phyloP scores from a whole-genome alignment of 2,888 invertebrate species.

The Rhagonycha lutea region DNA sequence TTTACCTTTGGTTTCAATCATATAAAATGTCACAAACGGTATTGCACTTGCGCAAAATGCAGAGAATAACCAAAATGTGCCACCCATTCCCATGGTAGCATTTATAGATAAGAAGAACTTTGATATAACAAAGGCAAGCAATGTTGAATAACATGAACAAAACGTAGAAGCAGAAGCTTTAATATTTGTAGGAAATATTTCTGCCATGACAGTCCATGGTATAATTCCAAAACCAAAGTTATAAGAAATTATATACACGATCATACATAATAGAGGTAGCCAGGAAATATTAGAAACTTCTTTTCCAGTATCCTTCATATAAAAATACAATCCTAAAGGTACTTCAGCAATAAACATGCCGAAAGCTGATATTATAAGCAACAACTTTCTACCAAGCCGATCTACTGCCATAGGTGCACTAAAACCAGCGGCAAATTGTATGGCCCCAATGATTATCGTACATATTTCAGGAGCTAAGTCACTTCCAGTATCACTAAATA shows the following conservation, averaged over 20 bases:
- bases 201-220: conserved; percentile 81
- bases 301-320: conserved; percentile 60
- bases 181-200: conserved; percentile 77
- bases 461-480: conserved; percentile 63
- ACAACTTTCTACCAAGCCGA: conserved; percentile 69
- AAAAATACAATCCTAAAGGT: conserved; percentile 63
- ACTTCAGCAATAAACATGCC: conserved; percentile 68
- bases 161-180: conserved; percentile 74
- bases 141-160: conserved; percentile 76
- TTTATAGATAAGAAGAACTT: conserved; percentile 66
- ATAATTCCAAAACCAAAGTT: conserved; percentile 72
- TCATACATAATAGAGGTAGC: conserved; percentile 71
- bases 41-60: no score
- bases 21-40: no score
- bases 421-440: conserved; percentile 72
- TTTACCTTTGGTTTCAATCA: no score
- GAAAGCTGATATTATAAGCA: conserved; percentile 70
- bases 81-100: conserved; percentile 62
- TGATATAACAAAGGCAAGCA: conserved; percentile 73
- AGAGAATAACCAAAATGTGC: conserved; percentile 54
- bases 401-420: conserved; percentile 77
- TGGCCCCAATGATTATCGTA: conserved; percentile 74
- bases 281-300: conserved; percentile 61
- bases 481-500: conserved; percentile 69
- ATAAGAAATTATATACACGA: conserved; percentile 74